Evolutionary conservation across 2,797 vertebrate species (phyloP), one percentile per base, ranked within the genome.

Genomic region (Micrastur ruficollis): DNA sequence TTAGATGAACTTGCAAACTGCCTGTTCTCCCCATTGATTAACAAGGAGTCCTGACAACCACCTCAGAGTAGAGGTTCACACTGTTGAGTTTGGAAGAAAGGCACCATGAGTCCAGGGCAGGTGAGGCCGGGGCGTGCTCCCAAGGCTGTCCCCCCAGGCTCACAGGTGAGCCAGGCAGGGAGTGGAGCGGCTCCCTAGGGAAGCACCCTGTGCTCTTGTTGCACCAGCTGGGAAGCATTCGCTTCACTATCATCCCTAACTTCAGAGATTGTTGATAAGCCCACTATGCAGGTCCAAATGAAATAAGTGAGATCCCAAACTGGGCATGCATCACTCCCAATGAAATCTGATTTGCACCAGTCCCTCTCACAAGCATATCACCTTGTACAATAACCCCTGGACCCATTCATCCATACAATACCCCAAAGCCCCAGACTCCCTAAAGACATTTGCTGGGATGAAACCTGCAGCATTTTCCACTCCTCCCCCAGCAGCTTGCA

Each of bases 121-220:
- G 42, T 17, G 75, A 76, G 58, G 29, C 23, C 3, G 2, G 1
- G 2, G 1, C 3, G 4, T 31, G 12, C 66, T 79, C 59, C 63
- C 6, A 5, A 27, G 53, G 20, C 11, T 27, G 19, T 4, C 68
- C 52, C 72, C n/a, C 46, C 49, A 61, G 8, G 8, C 21, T 5
- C 61, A 42, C 0, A 0, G 27, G 55, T 2, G 7, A 71, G 15
- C 50, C 76, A 0, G 0, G 34, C n/a, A 80, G 38, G 23, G 27
- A 61, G 11, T 6, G 0, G 11, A 56, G 61, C 6, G 2, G 10
- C 14, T 73, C 14, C 7, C 46, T 56, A 17, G 26, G 59, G 53
- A 75, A 42, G 58, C 19, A 46, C 6, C 23, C 53, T 31, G 4
- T 56, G 66, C 20, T 58, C 50, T 23, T 1, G 3, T 59, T 53